These are phyloP conservation scores for Eleginops maclovinus DNA, from an alignment of 2,113 vertebrate genomes.

Conservation along the genomic window DNA sequence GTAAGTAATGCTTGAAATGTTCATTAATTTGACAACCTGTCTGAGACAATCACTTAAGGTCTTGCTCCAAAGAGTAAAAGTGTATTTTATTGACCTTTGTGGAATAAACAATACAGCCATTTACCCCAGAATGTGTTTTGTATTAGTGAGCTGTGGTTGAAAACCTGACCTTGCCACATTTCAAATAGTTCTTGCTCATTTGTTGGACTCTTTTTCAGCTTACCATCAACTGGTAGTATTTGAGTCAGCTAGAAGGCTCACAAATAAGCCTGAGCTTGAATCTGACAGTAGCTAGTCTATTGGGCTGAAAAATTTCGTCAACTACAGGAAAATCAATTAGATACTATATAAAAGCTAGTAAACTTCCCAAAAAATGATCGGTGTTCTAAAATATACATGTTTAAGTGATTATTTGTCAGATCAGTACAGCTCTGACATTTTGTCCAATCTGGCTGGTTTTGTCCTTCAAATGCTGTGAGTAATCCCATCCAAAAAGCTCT, in stretches of 20 bases:
- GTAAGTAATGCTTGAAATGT: background rate
- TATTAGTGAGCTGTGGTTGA: background rate
- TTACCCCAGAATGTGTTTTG: background rate
- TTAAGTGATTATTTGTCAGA: background rate
- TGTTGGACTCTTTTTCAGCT: too few relatives aligned
- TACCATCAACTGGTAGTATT: too few relatives aligned
- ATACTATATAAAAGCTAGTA: background rate
- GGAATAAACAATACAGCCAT: background rate
- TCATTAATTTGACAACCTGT: background rate
- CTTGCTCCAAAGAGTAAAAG: background rate
- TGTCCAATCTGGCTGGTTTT: background rate
- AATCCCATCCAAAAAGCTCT: background rate
- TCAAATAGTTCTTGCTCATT: too few relatives aligned
- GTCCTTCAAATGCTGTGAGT: background rate
- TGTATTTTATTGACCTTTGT: background rate
- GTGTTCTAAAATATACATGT: background rate
- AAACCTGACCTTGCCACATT: too few relatives aligned
- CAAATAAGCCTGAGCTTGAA: background rate
- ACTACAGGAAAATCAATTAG: background rate
- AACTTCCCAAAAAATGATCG: background rate
- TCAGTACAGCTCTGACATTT: background rate
- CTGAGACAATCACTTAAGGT: background rate
- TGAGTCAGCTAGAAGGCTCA: too few relatives aligned
- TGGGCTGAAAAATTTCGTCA: background rate
- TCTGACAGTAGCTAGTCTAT: background rate